These are phyloP conservation scores for Buphagus erythrorhynchus DNA, from an alignment of 2,797 vertebrate species.

Conservation along the genomic window DNA sequence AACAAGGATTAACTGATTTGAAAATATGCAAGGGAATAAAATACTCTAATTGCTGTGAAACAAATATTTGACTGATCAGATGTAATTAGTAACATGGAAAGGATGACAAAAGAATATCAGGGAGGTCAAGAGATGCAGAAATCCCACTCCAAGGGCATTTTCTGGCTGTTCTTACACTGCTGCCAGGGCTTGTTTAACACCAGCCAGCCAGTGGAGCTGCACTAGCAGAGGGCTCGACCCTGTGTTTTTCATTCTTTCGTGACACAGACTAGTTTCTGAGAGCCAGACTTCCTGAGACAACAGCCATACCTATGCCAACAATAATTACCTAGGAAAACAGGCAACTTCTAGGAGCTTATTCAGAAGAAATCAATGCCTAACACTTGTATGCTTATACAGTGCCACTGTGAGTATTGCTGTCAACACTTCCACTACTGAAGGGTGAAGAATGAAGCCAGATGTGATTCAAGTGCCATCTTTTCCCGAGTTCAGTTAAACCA, in stretches of 20 bases:
- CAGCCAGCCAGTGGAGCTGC: not conserved
- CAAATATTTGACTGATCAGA: not conserved
- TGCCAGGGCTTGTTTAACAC: not conserved
- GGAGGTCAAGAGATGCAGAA: not conserved
- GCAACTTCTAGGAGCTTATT: conserved; percentile 10
- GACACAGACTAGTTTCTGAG: not conserved
- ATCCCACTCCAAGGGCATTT: not conserved
- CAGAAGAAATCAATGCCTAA: conserved; percentile 7
- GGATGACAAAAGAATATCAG: not conserved
- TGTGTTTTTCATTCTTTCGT: not conserved
- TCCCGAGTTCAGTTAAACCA: not conserved
- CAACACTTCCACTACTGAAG: not conserved
- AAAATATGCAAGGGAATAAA: not conserved
- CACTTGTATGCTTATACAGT: not conserved
- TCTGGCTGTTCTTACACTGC: not conserved
- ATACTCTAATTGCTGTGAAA: not conserved
- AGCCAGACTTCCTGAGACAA: not conserved
- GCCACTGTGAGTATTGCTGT: not conserved
- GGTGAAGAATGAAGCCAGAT: not conserved
- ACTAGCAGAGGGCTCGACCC: not conserved
- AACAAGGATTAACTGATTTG: not conserved
- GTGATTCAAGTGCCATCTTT: not conserved
- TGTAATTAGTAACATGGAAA: not conserved
- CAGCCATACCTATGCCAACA: not conserved
- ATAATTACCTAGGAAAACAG: conserved; percentile 31